Evolutionary conservation across 2,888 invertebrate genomes (phyloP).

Genomic region (Apodemia zela): DNA sequence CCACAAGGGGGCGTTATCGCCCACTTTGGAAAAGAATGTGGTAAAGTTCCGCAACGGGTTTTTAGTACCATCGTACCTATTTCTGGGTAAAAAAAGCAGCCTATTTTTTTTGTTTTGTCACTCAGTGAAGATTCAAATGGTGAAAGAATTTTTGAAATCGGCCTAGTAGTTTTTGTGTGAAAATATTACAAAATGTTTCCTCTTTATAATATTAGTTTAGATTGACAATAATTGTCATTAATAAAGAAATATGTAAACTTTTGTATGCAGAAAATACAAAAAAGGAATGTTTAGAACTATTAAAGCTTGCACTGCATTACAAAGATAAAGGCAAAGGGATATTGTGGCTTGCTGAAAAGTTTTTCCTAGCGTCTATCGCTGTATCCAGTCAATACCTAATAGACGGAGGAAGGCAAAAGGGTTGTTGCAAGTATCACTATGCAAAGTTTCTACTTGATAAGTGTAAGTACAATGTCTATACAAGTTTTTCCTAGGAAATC

Average conservation of each 20-base stretch:
- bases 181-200: too few species aligned
- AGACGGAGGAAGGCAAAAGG: slow-evolving; percentile 72
- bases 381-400: slow-evolving; percentile 60
- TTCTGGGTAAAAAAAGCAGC: too few species aligned
- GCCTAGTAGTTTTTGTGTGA: too few species aligned
- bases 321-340: slow-evolving; percentile 68
- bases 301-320: slow-evolving; percentile 62
- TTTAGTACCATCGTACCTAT: too few species aligned
- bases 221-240: background rate
- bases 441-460: slow-evolving; percentile 77
- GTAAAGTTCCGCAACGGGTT: too few species aligned
- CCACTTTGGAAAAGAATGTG: too few species aligned
- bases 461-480: slow-evolving; percentile 48
- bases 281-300: slow-evolving; percentile 60
- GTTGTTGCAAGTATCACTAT: slow-evolving; percentile 72
- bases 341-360: slow-evolving; percentile 80
- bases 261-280: slow-evolving; percentile 50
- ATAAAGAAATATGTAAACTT: background rate
- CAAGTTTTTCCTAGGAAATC: too few species aligned
- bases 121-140: too few species aligned
- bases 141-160: too few species aligned
- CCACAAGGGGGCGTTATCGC: too few species aligned
- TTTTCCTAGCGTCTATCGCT: slow-evolving; percentile 67
- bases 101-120: too few species aligned
- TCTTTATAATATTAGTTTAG: too few species aligned